Conservation (phyloP, 2,888 invertebrate species). For the Chesias legatella region DNA sequence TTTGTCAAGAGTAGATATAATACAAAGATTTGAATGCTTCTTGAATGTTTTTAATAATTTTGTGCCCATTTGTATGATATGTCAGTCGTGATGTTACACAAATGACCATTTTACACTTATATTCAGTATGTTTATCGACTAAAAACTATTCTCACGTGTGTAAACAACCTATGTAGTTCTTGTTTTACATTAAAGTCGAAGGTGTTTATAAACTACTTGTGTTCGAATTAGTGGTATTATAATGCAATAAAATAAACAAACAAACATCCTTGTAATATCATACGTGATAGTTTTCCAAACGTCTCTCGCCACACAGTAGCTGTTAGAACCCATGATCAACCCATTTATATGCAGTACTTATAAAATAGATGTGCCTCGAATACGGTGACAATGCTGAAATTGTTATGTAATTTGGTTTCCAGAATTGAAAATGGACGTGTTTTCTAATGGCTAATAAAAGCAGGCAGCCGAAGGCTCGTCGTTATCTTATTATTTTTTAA, state of each 20-base stretch:
- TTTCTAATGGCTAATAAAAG: slow-evolving; percentile 14
- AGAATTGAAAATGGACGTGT: slow-evolving; percentile 22
- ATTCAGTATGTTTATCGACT: no score
- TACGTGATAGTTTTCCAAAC: slow-evolving; percentile 63
- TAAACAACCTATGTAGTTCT: no score
- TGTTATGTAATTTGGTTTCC: slow-evolving; percentile 30
- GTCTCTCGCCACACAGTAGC: slow-evolving; percentile 58
- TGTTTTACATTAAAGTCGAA: no score
- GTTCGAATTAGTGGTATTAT: slow-evolving; percentile 36
- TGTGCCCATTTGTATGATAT: slow-evolving; percentile 17
- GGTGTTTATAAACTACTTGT: background rate
- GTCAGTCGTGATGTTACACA: no score
- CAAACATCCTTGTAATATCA: slow-evolving; percentile 49
- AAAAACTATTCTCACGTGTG: no score
- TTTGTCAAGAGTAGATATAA: slow-evolving; percentile 17
- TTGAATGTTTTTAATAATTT: slow-evolving; percentile 17
- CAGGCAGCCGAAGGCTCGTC: background rate
- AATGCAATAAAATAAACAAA: slow-evolving; percentile 36
- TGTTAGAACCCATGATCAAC: slow-evolving; percentile 45
- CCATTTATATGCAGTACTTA: slow-evolving; percentile 62
- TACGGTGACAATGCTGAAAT: slow-evolving; percentile 42
- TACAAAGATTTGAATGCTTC: slow-evolving; percentile 5
- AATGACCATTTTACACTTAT: no score
- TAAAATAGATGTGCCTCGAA: slow-evolving; percentile 57
- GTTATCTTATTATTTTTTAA: background rate